Evolutionary conservation across 2,888 invertebrate species (phyloP), one percentile per base, ranked within the genome.

Genomic region (Ochropleura leucogaster): DNA sequence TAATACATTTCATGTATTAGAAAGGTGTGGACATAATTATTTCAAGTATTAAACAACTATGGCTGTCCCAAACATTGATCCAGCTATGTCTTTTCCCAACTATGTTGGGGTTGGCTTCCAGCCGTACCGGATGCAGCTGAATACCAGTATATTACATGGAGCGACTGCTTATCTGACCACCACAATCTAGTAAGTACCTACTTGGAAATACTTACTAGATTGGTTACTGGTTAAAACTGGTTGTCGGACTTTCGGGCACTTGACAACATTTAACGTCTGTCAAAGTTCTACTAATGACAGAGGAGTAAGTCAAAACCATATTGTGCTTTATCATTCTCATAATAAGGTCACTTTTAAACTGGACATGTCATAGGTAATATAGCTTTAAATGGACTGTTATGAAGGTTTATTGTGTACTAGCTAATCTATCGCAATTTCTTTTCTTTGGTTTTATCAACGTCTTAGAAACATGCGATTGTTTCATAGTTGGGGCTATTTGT

Each of bases 401-500:
- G 30, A 47, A 55, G 42, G 53, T 72, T 69, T 80, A 79, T 76
- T 81, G 80, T 76, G 42, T 62, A 62, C 12, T 49, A 44, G 40
- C 64, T 68, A 44, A 49, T 62, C 65, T 62, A 44, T 49, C 20
- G 44, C 10, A 55, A 75, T 40, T 51, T 70, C 51, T 67, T 82
- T 85, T 78, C 74, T 84, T 57, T 63, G 18, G 7, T 76, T 55
- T 70, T 44, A 66, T 63, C 51, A 40, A 44, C 46, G 67, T 72
- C 77, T 72, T 74, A 51, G 72, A 68, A 74, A 63, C 82, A 81
- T 68, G 72, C 82, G 51, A 72, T 77, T 74, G 74, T 81, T 30
- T 72, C 66, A 75, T 67, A 69, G 59, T 77, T 74, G 60, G 18
- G 16, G 57, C 40, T 49, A 68, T 81, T 80, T 62, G 60, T 82